phyloP scores from a whole-genome alignment of 1,140 invertebrate species.

The Heliconius congener region DNA sequence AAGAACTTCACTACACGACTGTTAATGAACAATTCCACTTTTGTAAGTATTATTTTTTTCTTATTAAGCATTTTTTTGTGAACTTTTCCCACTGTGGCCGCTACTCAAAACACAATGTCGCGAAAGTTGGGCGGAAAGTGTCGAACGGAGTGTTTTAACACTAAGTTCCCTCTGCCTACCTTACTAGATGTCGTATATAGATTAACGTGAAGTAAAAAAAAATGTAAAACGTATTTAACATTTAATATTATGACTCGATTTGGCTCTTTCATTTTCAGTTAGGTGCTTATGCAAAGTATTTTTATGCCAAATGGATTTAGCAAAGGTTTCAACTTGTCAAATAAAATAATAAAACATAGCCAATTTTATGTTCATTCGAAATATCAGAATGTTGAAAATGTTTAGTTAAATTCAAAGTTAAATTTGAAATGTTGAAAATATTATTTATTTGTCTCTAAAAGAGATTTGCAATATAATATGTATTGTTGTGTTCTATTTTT shows the following conservation, averaged over 20 bases:
- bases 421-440: neutral
- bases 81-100: no score
- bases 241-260: neutral
- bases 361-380: neutral
- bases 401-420: neutral
- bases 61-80: no score
- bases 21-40: conserved; percentile 90
- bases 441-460: no score
- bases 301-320: conserved; percentile 1
- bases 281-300: conserved; percentile 1
- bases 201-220: no score
- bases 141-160: no score
- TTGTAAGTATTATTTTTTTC: conserved; percentile 84
- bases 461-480: no score
- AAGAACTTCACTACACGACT: conserved; percentile 85
- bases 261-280: neutral
- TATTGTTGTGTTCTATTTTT: no score
- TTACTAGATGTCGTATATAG: no score
- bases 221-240: no score
- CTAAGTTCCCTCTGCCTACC: no score
- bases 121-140: no score
- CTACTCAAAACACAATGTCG: no score
- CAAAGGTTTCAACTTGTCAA: conserved; percentile 3
- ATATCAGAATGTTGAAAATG: neutral
- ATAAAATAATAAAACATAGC: conserved; percentile 1